Base-by-base conservation (phyloP, 2,888 invertebrate species). In the Parnassius orleans region DNA sequence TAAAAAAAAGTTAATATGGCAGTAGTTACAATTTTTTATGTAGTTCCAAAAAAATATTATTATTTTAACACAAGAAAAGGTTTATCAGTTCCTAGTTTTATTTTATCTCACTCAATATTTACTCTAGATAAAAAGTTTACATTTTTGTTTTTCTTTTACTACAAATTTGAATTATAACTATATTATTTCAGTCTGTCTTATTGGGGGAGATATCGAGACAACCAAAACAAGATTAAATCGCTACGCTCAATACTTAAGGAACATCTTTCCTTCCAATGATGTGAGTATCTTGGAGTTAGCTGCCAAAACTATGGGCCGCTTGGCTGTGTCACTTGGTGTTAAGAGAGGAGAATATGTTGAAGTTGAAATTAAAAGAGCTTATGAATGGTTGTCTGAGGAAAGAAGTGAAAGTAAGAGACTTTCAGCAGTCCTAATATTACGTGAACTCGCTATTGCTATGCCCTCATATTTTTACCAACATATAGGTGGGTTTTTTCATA, bases 391-490 rank as follows among this genome's bases (percentile, higher is more conserved):
- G 1, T 94, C 95, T 41, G 96, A 96, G 59, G 98, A 98, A 75
- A 93, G 98, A 72, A 95, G 97, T 83, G 98, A 99, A 92, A 96
- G 96, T 10, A 96, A 97, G 79, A 93, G 98, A 63, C 95, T 97
- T 74, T 98, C 98, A 19, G 98, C 98, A 9, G 98, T 98, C 9
- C 92, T 99, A 52, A 96, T 99, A 57, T 86, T 99, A 24, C 94
- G 96, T 72, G 99, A 99, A 87, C 87, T 99, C 53, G 99, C 99
- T 0, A 95, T 97, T 43, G 96, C 97, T n/a, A 97, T 98, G 92
- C 99, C 99, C 0, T 98, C 99, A 33, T 98, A 98, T 83, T 99
- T 99, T 84, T 99, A 96, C 79, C 98, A 97, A 83, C 97, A 97
- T 86, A 96, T 97, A 2, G 95, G 96, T 57, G 95, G 95, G 33